Percentiles rank a stretch among this genome's conserved stretches.
phyloP scores from a whole-genome alignment of 2,113 vertebrate species.

The Dromas ardeola region DNA sequence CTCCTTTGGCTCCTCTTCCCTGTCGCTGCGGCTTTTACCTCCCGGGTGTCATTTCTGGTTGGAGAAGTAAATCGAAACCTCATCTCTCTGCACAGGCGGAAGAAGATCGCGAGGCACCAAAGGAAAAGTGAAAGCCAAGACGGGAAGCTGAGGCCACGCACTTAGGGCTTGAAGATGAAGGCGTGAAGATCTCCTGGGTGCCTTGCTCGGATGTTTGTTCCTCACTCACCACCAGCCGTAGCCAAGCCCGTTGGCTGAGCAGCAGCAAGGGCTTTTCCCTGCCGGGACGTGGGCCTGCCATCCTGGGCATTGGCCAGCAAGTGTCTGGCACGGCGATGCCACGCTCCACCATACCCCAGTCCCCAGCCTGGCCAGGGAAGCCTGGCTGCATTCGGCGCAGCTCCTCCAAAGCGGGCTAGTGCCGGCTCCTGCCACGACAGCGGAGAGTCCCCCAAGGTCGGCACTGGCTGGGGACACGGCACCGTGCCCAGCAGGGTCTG shows the following conservation, averaged over 20 bases:
- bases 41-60: neutral
- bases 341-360: accelerated
- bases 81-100: neutral
- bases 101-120: neutral
- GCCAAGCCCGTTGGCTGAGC: neutral
- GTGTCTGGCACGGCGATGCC: accelerated
- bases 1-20: neutral
- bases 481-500: accelerated
- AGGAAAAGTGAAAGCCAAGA: neutral
- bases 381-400: accelerated
- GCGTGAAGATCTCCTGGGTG: neutral
- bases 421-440: neutral
- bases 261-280: neutral
- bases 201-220: neutral
- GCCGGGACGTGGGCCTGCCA: accelerated
- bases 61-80: neutral
- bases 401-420: accelerated
- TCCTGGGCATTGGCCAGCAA: accelerated
- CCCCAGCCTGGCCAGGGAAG: neutral
- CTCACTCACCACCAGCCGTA: accelerated
- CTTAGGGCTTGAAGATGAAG: accelerated
- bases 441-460: accelerated
- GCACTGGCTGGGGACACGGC: accelerated
- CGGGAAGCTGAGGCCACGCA: accelerated
- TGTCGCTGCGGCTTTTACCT: neutral